These are phyloP conservation scores for Orius insidiosus DNA, from an alignment of 1,140 invertebrate genomes.

Conservation along the genomic window DNA sequence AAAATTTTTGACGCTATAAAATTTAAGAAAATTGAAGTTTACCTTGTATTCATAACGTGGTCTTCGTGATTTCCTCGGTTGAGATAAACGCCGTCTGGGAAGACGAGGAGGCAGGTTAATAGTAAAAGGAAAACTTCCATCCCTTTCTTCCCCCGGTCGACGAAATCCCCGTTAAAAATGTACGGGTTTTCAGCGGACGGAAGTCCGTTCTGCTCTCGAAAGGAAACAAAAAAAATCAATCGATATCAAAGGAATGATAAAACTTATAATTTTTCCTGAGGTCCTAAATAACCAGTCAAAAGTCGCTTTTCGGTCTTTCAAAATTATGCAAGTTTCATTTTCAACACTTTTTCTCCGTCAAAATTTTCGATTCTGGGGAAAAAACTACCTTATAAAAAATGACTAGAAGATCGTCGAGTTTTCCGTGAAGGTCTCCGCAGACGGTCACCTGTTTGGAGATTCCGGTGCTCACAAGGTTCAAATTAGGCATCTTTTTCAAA, in stretches of 20 bases:
- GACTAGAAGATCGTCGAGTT: slow-evolving; percentile 74
- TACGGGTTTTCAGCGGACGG: slow-evolving; percentile 78
- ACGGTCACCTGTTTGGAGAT: slow-evolving; percentile 77
- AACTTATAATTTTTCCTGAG: background rate
- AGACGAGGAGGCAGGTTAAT: slow-evolving; percentile 57
- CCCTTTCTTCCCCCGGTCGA: slow-evolving; percentile 69
- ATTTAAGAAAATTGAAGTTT: slow-evolving; percentile 12
- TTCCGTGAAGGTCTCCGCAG: slow-evolving; percentile 84
- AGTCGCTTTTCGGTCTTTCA: background rate
- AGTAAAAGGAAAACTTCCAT: slow-evolving; percentile 67
- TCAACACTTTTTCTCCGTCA: no score
- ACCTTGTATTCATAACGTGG: slow-evolving; percentile 79
- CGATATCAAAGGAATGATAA: background rate
- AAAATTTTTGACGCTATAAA: no score
- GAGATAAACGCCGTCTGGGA: slow-evolving; percentile 65
- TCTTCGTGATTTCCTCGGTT: slow-evolving; percentile 89
- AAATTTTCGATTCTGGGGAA: background rate
- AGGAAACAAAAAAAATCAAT: background rate
- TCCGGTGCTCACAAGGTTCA: slow-evolving; percentile 64
- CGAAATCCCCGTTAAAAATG: slow-evolving; percentile 88
- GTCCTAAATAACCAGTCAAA: background rate
- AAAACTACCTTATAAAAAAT: slow-evolving; percentile 71
- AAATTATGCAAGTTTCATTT: background rate
- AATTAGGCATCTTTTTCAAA: slow-evolving; percentile 60
- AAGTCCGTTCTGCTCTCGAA: slow-evolving; percentile 52